Conservation (phyloP, 2,888 invertebrate genomes). For the Abrostola tripartita region DNA sequence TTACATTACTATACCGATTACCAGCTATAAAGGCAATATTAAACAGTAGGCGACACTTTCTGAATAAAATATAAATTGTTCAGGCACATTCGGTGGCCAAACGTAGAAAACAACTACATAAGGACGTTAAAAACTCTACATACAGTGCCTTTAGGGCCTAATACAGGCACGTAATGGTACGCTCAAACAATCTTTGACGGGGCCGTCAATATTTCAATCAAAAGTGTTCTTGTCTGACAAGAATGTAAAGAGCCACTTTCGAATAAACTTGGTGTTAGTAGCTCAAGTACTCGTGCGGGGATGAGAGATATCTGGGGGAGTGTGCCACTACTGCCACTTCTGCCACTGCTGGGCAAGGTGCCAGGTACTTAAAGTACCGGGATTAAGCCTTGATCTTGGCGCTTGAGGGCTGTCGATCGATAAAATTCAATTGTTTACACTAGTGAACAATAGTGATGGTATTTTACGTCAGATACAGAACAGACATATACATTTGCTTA, state of each 20-base stretch:
- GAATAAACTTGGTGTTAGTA: constrained; percentile 33
- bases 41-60: too few relatives aligned
- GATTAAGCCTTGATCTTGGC: constrained; percentile 31
- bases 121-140: neutral
- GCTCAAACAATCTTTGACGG: neutral
- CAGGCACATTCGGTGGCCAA: too few relatives aligned
- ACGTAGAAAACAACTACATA: too few relatives aligned
- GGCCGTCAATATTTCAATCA: constrained; percentile 31
- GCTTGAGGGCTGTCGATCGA: constrained; percentile 4
- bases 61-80: too few relatives aligned
- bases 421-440: neutral
- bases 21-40: too few relatives aligned
- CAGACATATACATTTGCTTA: neutral
- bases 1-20: too few relatives aligned
- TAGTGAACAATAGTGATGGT: neutral
- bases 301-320: constrained; percentile 29
- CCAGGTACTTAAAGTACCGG: constrained; percentile 36
- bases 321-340: neutral
- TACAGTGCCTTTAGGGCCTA: neutral
- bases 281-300: constrained; percentile 28
- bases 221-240: constrained; percentile 16
- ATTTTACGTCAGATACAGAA: neutral
- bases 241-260: constrained; percentile 32
- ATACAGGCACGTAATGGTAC: neutral
- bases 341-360: constrained; percentile 32